Conservation (phyloP, 2,113 vertebrate species). For the Drymodes brunneopygia region DNA sequence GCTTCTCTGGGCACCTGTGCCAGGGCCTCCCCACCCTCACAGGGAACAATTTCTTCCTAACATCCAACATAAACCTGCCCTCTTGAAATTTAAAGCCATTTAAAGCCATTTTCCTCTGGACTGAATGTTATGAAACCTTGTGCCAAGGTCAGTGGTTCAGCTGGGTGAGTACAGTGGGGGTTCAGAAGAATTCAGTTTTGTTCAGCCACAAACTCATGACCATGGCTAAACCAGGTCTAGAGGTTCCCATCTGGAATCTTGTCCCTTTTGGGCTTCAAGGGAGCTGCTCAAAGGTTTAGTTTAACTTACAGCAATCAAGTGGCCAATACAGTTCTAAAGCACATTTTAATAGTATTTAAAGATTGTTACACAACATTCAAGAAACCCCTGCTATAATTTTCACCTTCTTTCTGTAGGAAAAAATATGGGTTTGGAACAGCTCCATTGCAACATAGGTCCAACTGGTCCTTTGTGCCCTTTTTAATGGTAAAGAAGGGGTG, state of each 20-base stretch:
- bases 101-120: background rate
- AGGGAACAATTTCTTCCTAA: background rate
- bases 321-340: background rate
- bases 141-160: background rate
- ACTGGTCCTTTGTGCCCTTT: background rate
- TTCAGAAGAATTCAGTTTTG: background rate
- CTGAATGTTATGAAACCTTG: background rate
- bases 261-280: background rate
- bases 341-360: background rate
- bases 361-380: background rate
- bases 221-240: background rate
- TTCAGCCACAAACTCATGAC: background rate
- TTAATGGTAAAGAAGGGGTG: background rate
- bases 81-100: background rate
- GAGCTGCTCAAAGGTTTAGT: background rate
- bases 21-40: rapidly evolving
- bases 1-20: background rate
- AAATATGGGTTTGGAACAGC: background rate
- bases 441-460: background rate
- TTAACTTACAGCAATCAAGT: background rate
- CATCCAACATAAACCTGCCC: rapidly evolving
- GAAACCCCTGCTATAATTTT: background rate
- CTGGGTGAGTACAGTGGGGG: background rate
- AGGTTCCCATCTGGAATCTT: background rate
- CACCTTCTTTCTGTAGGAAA: background rate